Evolutionary conservation across 2,888 invertebrate species (phyloP).

Genomic region (Bombylius discolor): DNA sequence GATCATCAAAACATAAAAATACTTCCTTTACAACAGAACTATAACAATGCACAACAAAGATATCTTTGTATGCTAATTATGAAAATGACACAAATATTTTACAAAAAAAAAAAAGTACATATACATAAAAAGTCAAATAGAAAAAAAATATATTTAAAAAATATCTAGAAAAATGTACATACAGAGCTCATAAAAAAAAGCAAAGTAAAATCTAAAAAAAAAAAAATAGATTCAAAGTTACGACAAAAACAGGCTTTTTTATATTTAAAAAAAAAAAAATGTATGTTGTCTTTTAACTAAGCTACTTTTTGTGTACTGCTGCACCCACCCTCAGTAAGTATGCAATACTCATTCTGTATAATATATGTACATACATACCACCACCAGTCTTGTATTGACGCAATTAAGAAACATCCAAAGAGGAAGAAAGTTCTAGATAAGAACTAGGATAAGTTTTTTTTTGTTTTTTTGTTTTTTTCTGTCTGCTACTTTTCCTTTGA

Average conservation of each 20-base stretch:
- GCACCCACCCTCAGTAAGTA: background rate
- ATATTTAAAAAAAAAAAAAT: background rate
- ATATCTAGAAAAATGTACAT: too few relatives aligned
- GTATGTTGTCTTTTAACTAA: too few relatives aligned
- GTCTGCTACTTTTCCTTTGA: background rate
- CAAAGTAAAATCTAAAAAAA: too few relatives aligned
- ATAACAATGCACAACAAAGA: background rate
- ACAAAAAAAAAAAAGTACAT: background rate
- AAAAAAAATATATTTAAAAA: too few relatives aligned
- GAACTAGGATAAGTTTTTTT: constrained; percentile 9
- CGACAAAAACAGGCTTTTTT: background rate
- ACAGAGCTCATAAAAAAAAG: background rate
- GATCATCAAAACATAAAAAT: background rate
- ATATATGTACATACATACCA: background rate
- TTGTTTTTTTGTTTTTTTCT: background rate
- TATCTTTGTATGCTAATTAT: background rate
- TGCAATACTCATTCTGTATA: background rate
- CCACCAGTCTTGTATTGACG: constrained; percentile 4
- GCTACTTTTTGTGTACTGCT: background rate
- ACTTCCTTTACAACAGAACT: background rate
- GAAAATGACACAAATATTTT: background rate
- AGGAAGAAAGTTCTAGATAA: constrained; percentile 3
- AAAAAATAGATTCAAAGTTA: background rate
- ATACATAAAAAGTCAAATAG: too few relatives aligned
- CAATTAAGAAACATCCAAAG: constrained; percentile 6